phyloP scores from a whole-genome alignment of 1,140 invertebrate genomes.

The Drosophila lowei region DNA sequence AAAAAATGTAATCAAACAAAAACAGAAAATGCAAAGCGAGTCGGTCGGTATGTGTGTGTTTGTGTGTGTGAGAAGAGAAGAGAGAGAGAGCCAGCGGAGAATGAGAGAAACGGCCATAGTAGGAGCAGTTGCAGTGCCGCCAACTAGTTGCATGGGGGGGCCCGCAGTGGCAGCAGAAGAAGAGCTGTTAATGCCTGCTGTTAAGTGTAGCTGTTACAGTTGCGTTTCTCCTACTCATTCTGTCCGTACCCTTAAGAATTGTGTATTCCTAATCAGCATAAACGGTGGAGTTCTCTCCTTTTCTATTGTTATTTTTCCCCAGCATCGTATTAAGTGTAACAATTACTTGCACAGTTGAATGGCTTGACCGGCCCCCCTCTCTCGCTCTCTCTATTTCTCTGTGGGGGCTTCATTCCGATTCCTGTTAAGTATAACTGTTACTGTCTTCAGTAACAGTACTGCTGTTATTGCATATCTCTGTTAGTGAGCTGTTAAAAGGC shows the following conservation, averaged over 20 bases:
- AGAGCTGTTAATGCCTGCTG: conserved; percentile 33
- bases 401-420: conserved; percentile 9
- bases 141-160: conserved; percentile 11
- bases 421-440: conserved; percentile 28
- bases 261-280: too few relatives aligned
- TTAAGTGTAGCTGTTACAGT: conserved; percentile 34
- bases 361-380: too few relatives aligned
- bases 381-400: too few relatives aligned
- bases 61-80: too few relatives aligned
- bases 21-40: conserved; percentile 27
- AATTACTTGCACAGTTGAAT: too few relatives aligned
- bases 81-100: not conserved
- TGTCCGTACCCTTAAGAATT: too few relatives aligned
- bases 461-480: conserved; percentile 18
- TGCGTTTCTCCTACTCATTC: too few relatives aligned
- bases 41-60: too few relatives aligned
- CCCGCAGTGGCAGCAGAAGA: not conserved
- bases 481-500: conserved; percentile 8
- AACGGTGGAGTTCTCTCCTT: too few relatives aligned
- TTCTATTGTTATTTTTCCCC: too few relatives aligned
- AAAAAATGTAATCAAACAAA: conserved; percentile 23
- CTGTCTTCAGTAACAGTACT: too few relatives aligned
- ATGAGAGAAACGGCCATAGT: not conserved
- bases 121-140: not conserved
- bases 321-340: too few relatives aligned